These are phyloP conservation scores for Leptonema lineaticorne DNA, from an alignment of 1,140 invertebrate genomes.

Conservation along the genomic window DNA sequence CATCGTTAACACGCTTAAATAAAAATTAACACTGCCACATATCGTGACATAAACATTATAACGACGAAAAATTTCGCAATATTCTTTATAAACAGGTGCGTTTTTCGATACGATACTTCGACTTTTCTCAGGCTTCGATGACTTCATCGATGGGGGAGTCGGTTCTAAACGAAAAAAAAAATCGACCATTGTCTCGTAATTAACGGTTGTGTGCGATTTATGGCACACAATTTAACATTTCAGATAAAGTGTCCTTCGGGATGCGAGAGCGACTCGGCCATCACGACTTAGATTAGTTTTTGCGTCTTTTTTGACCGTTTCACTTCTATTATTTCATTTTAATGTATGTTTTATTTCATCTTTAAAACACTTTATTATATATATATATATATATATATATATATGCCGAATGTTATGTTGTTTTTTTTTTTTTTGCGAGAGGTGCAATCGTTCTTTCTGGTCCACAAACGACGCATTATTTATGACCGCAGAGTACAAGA, in stretches of 20 bases:
- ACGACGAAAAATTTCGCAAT: neutral
- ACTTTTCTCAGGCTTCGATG: neutral
- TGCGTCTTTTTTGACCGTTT: neutral
- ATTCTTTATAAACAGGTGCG: neutral
- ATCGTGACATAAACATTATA: no score
- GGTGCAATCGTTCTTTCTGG: constrained; percentile 7
- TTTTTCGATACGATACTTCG: neutral
- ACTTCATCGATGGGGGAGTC: neutral
- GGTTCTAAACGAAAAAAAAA: neutral
- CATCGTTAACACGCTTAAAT: no score
- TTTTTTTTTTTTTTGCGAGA: constrained; percentile 4
- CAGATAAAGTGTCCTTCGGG: constrained; percentile 1
- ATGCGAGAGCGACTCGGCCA: neutral
- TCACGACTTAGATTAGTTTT: constrained; percentile 10
- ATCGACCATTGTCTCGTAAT: neutral
- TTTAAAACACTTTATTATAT: no score
- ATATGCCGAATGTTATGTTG: neutral
- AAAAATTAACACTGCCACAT: no score
- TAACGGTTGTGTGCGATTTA: neutral
- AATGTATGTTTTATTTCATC: no score
- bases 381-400: neutral
- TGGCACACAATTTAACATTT: neutral
- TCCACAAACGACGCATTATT: constrained; percentile 22
- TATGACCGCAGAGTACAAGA: constrained; percentile 1
- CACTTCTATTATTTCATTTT: no score